Evolutionary conservation across 92 coral and sea anemone species (phyloP).

Genomic region (Pocillopora grandis): DNA sequence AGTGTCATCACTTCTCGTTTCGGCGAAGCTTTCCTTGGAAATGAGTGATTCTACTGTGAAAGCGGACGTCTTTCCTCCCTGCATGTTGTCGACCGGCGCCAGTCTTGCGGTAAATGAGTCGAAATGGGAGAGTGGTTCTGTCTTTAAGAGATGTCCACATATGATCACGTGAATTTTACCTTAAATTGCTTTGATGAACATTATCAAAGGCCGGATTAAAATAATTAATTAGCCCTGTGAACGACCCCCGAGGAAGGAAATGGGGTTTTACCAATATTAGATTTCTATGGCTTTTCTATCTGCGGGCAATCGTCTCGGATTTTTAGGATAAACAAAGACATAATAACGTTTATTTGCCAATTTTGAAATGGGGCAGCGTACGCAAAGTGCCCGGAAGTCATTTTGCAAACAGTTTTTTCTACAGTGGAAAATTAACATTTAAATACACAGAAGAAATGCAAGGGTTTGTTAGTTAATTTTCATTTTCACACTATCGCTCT

Average conservation of each 20-base stretch:
- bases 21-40: constrained; percentile 52
- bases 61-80: constrained; percentile 40
- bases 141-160: constrained; percentile 15
- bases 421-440: constrained; percentile 40
- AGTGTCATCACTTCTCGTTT: constrained; percentile 8
- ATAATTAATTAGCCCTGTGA: constrained; percentile 40
- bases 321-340: constrained; percentile 37
- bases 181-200: constrained; percentile 50
- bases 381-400: constrained; percentile 52
- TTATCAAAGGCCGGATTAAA: constrained; percentile 45
- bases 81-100: constrained; percentile 15
- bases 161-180: constrained; percentile 37
- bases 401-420: constrained; percentile 43
- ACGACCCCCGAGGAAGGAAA: constrained; percentile 47
- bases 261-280: constrained; percentile 34
- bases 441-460: constrained; percentile 10
- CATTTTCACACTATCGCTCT: constrained; percentile 4
- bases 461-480: constrained; percentile 16
- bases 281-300: constrained; percentile 32
- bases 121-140: constrained; percentile 15
- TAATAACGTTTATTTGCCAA: constrained; percentile 45
- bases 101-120: constrained; percentile 16
- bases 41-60: constrained; percentile 85
- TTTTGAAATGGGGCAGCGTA: constrained; percentile 26
- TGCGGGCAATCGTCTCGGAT: constrained; percentile 28